phyloP scores from a whole-genome alignment of 1,140 invertebrate genomes.

The Zaprionus kolodkinae region DNA sequence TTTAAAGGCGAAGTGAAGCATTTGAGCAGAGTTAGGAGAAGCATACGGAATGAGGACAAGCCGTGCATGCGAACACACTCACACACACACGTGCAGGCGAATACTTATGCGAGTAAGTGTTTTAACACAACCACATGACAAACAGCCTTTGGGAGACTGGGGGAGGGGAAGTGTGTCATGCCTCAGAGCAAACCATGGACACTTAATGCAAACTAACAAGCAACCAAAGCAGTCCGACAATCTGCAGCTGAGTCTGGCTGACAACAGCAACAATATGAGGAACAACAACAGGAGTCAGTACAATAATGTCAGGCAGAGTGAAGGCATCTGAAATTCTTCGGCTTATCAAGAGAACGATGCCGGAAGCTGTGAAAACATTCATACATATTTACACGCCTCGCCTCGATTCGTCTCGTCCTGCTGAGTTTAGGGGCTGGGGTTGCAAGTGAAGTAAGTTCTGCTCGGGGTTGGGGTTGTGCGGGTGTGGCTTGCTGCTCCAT shows the following conservation, averaged over 20 bases:
- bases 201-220: constrained; percentile 77
- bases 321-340: constrained; percentile 75
- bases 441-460: not conserved
- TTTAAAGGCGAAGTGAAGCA: not conserved
- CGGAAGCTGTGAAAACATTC: constrained; percentile 77
- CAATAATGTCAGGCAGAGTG: constrained; percentile 44
- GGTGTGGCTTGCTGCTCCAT: constrained; percentile 22
- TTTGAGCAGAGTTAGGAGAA: constrained; percentile 6
- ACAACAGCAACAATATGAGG: constrained; percentile 13
- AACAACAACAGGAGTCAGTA: constrained; percentile 11
- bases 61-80: not conserved
- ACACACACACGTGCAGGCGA: not conserved
- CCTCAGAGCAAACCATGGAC: constrained; percentile 61
- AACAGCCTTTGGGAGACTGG: constrained; percentile 31
- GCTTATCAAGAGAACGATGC: constrained; percentile 72
- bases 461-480: not conserved
- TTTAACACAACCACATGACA: constrained; percentile 66
- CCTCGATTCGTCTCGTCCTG: not conserved
- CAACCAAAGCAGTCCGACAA: constrained; percentile 28
- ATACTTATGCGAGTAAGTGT: constrained; percentile 37
- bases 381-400: constrained; percentile 75
- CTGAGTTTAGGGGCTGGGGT: constrained; percentile 18
- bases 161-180: constrained; percentile 14
- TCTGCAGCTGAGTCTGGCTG: constrained; percentile 25
- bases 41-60: constrained; percentile 6